phyloP scores from a whole-genome alignment of 2,113 vertebrate genomes.

The Propithecus coquereli region DNA sequence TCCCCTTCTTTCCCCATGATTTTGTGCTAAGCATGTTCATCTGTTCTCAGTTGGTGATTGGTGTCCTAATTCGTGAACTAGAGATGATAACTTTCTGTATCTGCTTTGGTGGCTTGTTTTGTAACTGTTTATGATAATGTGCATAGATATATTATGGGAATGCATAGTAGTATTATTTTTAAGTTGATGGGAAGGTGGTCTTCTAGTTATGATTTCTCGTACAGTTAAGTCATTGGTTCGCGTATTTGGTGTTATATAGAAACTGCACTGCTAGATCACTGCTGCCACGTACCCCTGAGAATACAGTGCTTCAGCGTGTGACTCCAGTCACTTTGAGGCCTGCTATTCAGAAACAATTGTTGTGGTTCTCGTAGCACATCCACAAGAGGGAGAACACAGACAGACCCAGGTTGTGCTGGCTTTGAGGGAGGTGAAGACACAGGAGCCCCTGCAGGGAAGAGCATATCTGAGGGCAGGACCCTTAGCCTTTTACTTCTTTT shows the following conservation, averaged over 20 bases:
- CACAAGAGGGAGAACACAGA: accelerated
- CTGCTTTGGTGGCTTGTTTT: not conserved
- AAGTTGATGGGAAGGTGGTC: not conserved
- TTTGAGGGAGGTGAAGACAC: not conserved
- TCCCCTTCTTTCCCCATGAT: not conserved
- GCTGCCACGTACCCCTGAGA: not conserved
- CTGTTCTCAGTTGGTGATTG: not conserved
- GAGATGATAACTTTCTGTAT: not conserved
- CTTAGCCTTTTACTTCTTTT: not conserved
- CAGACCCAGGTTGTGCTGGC: not conserved
- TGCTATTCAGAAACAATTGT: not conserved
- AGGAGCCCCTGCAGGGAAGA: too few relatives aligned
- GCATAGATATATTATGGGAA: not conserved
- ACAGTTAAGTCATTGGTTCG: not conserved
- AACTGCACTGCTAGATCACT: not conserved
- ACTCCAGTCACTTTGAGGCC: not conserved
- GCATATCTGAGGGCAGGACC: not conserved
- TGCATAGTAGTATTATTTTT: not conserved
- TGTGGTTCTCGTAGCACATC: not conserved
- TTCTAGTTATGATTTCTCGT: not conserved
- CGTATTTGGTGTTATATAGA: not conserved
- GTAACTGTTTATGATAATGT: not conserved
- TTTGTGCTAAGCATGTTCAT: not conserved
- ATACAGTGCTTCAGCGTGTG: not conserved
- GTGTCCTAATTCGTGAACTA: not conserved